These are phyloP conservation scores for Stomatorhinus ivindoensis DNA, from an alignment of 2,113 vertebrate genomes.

Conservation along the genomic window DNA sequence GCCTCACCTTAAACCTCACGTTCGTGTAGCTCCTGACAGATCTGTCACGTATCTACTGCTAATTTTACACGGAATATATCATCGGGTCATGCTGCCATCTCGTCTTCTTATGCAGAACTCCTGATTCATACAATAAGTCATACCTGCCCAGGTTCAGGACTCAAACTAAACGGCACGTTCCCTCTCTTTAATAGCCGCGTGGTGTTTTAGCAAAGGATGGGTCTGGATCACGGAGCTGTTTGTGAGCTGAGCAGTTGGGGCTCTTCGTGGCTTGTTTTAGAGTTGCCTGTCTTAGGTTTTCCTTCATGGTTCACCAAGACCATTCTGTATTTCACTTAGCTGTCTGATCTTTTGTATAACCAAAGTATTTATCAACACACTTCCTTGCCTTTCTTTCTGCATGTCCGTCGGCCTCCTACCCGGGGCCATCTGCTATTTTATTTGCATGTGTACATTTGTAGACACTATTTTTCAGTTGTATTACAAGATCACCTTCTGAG, in stretches of 20 bases:
- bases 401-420: not conserved
- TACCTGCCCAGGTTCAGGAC: not conserved
- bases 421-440: not conserved
- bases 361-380: constrained; percentile 1
- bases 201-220: not conserved
- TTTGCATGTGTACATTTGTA: constrained; percentile 6
- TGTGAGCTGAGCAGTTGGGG: not conserved
- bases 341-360: constrained; percentile 3
- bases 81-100: not conserved
- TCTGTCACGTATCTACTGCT: not conserved
- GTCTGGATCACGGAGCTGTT: not conserved
- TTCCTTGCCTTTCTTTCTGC: not conserved
- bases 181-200: not conserved
- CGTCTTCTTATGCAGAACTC: not conserved
- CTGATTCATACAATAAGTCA: not conserved
- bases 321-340: not conserved
- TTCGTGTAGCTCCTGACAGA: not conserved
- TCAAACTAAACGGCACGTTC: not conserved
- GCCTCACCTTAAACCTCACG: not conserved
- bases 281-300: not conserved
- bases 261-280: not conserved
- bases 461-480: constrained; percentile 3
- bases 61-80: not conserved
- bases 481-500: constrained; percentile 7
- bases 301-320: not conserved